These are phyloP conservation scores for Heliconius erato DNA, from an alignment of 2,888 invertebrate genomes.

Conservation along the genomic window DNA sequence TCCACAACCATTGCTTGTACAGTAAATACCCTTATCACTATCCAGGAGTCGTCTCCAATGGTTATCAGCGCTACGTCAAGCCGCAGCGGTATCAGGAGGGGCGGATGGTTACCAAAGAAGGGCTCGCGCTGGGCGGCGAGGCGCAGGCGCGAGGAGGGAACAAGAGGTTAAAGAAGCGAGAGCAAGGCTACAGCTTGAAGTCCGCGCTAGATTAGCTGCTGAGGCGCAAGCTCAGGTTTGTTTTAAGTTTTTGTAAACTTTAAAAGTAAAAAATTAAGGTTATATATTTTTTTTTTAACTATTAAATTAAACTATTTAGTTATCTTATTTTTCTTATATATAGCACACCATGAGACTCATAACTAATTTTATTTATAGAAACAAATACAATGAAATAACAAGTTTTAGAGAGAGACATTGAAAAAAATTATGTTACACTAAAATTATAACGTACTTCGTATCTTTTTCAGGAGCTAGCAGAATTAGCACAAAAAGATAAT, in stretches of 20 bases:
- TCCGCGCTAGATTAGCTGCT: slow-evolving; percentile 86
- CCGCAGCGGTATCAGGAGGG: slow-evolving; percentile 89
- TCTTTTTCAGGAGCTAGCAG: slow-evolving; percentile 86
- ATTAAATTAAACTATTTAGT: too few relatives aligned
- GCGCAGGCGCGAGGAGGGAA: slow-evolving; percentile 84
- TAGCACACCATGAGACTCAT: too few relatives aligned
- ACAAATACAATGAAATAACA: too few relatives aligned
- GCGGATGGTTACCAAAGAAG: slow-evolving; percentile 90
- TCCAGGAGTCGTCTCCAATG: slow-evolving; percentile 90
- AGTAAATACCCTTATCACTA: background rate
- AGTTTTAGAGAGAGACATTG: too few relatives aligned
- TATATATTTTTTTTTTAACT: too few relatives aligned
- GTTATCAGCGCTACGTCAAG: slow-evolving; percentile 90
- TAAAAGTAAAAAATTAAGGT: background rate
- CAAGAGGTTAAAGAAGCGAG: slow-evolving; percentile 87
- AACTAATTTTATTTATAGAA: too few relatives aligned
- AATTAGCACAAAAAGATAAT: slow-evolving; percentile 89
- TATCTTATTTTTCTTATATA: too few relatives aligned
- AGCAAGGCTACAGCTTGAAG: slow-evolving; percentile 88
- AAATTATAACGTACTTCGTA: background rate
- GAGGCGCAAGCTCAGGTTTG: slow-evolving; percentile 84
- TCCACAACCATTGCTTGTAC: too few relatives aligned
- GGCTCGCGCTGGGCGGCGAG: slow-evolving; percentile 80
- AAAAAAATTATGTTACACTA: too few relatives aligned
- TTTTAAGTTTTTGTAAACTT: background rate